Conservation (phyloP, 2,888 invertebrate species). For the Mythimna lalbum region DNA sequence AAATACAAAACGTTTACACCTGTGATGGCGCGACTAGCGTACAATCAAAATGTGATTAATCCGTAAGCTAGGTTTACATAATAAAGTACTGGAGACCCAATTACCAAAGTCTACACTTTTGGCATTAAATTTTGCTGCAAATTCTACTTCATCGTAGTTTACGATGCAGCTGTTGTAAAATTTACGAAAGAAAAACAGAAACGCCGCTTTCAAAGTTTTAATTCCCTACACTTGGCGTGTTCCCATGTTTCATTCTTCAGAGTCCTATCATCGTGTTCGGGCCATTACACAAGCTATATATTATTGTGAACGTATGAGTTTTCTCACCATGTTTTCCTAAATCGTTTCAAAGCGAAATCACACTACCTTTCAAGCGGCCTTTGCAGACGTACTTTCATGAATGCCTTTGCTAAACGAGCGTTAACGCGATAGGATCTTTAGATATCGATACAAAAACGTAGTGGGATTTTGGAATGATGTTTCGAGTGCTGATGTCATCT, state of each 20-base stretch:
- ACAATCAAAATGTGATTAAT: not conserved
- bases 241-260: constrained; percentile 32
- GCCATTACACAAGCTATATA: constrained; percentile 50
- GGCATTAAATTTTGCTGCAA: constrained; percentile 11
- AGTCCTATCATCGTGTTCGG: constrained; percentile 38
- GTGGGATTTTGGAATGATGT: not conserved
- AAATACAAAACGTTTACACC: too few relatives aligned
- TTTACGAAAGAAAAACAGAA: constrained; percentile 45
- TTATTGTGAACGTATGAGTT: constrained; percentile 35
- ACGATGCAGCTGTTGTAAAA: constrained; percentile 50
- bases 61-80: not conserved
- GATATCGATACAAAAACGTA: constrained; percentile 12
- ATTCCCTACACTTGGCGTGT: constrained; percentile 28
- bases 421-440: constrained; percentile 18
- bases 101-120: not conserved
- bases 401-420: constrained; percentile 35
- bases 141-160: constrained; percentile 36
- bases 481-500: not conserved
- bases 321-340: constrained; percentile 38
- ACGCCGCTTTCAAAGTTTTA: constrained; percentile 41
- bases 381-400: constrained; percentile 2
- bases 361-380: constrained; percentile 24
- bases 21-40: too few relatives aligned
- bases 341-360: constrained; percentile 48
- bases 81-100: not conserved